Base-by-base conservation (phyloP, 2,113 vertebrate species). In the Tupaia chinensis region DNA sequence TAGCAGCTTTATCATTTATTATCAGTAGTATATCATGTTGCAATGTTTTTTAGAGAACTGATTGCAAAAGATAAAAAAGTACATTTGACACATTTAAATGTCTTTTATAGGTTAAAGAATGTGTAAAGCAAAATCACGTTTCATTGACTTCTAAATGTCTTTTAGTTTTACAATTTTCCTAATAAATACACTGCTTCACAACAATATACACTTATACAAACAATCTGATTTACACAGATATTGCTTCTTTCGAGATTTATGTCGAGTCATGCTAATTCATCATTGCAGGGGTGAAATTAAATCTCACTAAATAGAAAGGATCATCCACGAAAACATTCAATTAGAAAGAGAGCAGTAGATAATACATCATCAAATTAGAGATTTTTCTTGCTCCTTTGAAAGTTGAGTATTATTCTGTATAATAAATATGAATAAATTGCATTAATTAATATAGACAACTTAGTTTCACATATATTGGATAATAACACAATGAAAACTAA, bases 171-270 rank as follows among this genome's bases (percentile, higher is more conserved):
- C n/a, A 80, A 9, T 77, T 91, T 96, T 17, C 44, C 65, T 7
- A 70, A 5, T 87, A 15, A 83, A 53, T 14, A 70, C 70, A 73
- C 9, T 88, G 5, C 78, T 97, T 95, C 25, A 87, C 54, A 16
- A 93, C 2, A 58, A 27, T 29, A 12, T 70, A 58, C 15, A 56
- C 83, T 93, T 80, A 76, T 69, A 68, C 81, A 70, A 84, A 63
- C 22, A 87, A 56, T 68, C 27, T 77, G 60, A 81, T 73, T 91
- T 95, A 91, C 14, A 78, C 54, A 97, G 91, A 93, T 80, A 86
- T 65, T 91, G 23, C 91, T 86, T 95, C 66, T 68, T 93, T 84
- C 77, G 72, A 94, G 68, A 94, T 90, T 95, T 97, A 87, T 78
- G 63, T 90, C 60, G 95, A 72, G 15, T 56, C 54, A 81, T 44